Percentiles rank a stretch among this genome's conserved stretches.
Evolutionary conservation across 2,888 invertebrate genomes (phyloP).

Genomic region (Phyllotreta striolata): DNA sequence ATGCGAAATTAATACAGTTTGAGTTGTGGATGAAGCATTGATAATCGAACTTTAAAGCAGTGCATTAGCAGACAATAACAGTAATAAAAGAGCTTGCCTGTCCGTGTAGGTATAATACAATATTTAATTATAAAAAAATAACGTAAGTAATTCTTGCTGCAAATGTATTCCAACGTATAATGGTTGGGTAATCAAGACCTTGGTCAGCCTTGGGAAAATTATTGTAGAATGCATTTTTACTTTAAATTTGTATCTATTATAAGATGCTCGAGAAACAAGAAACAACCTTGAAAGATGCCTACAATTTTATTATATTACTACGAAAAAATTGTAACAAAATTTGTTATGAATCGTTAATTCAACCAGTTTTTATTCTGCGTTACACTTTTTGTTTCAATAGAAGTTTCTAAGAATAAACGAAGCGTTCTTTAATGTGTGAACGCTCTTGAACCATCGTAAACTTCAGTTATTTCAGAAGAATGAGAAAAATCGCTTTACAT

Average conservation of each 20-base stretch:
- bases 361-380: too few species aligned
- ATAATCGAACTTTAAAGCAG: slow-evolving; percentile 10
- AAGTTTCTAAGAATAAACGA: too few species aligned
- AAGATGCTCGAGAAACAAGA: too few species aligned
- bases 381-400: too few species aligned
- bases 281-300: too few species aligned
- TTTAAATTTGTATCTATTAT: slow-evolving; percentile 1
- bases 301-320: too few species aligned
- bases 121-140: slow-evolving; percentile 15
- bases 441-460: slow-evolving; percentile 7
- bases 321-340: too few species aligned
- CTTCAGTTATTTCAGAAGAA: neutral
- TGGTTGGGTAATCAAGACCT: slow-evolving; percentile 28
- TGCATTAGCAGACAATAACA: slow-evolving; percentile 15
- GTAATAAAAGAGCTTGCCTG: slow-evolving; percentile 7
- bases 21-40: slow-evolving; percentile 3
- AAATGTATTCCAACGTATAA: slow-evolving; percentile 26
- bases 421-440: neutral
- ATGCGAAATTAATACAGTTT: neutral
- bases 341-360: too few species aligned
- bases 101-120: slow-evolving; percentile 2
- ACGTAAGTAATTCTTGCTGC: slow-evolving; percentile 15
- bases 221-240: slow-evolving; percentile 11
- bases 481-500: neutral
- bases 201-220: slow-evolving; percentile 23